These are phyloP conservation scores for Drosophila nikananu DNA, from an alignment of 1,140 invertebrate species.

Conservation along the genomic window DNA sequence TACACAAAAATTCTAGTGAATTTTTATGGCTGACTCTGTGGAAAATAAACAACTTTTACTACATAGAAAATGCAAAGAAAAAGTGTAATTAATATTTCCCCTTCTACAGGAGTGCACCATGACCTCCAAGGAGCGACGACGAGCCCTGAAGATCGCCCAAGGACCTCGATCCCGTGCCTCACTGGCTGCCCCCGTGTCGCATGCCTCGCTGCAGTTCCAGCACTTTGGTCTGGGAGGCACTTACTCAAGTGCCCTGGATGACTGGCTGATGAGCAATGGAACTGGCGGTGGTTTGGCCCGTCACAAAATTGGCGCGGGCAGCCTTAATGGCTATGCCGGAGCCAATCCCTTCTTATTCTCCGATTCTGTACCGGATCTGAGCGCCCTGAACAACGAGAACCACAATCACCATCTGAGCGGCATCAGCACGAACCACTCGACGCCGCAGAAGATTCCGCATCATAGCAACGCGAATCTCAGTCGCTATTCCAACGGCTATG, in stretches of 20 bases:
- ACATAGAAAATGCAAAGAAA: not conserved
- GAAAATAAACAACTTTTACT: not conserved
- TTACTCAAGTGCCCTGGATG: conserved; percentile 85
- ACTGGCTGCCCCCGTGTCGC: conserved; percentile 79
- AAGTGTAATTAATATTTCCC: not conserved
- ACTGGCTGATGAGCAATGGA: conserved; percentile 86
- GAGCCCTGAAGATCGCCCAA: conserved; percentile 86
- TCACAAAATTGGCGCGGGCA: conserved; percentile 80
- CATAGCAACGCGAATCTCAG: conserved; percentile 78
- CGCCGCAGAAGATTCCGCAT: conserved; percentile 81
- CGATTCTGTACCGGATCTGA: conserved; percentile 84
- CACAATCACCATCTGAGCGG: conserved; percentile 79
- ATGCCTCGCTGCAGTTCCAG: conserved; percentile 80
- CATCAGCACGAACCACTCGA: conserved; percentile 84
- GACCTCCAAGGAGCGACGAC: conserved; percentile 87
- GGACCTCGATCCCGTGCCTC: conserved; percentile 84
- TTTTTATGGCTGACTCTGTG: not conserved
- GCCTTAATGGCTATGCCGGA: conserved; percentile 73
- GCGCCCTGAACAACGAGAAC: conserved; percentile 81
- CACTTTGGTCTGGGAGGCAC: conserved; percentile 80
- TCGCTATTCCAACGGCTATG: conserved; percentile 81
- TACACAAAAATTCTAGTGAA: not conserved
- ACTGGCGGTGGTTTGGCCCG: conserved; percentile 62
- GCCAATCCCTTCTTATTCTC: conserved; percentile 84
- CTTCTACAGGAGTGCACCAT: conserved; percentile 87